Conservation (phyloP, 2,797 vertebrate species). For the Amblyopsis hoosieri region DNA sequence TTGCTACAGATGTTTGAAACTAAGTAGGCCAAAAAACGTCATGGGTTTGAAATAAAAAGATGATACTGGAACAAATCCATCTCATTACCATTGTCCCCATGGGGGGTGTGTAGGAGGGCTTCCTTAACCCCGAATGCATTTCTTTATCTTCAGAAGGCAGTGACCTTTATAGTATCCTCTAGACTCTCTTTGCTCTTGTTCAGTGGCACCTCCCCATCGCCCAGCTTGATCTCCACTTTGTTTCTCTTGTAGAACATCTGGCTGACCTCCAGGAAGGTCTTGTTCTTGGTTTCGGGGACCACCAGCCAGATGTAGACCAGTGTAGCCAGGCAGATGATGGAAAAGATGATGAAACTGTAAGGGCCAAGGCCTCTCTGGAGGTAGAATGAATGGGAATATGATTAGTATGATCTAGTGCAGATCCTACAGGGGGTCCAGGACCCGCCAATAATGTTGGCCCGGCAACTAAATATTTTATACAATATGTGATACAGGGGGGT, state of each 20-base stretch:
- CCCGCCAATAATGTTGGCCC: too few species aligned
- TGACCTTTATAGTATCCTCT: constrained; percentile 53
- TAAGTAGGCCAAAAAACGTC: constrained; percentile 5
- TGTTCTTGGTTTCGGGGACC: constrained; percentile 91
- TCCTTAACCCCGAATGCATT: constrained; percentile 45
- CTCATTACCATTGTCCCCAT: constrained; percentile 12
- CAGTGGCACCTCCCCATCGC: constrained; percentile 57
- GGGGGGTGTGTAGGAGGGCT: constrained; percentile 17
- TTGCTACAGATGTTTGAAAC: constrained; percentile 11
- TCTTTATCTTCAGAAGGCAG: constrained; percentile 60
- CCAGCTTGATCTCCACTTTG: constrained; percentile 74
- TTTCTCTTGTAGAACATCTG: constrained; percentile 88
- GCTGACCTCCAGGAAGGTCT: constrained; percentile 91
- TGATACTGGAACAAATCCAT: constrained; percentile 24
- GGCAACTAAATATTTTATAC: too few species aligned
- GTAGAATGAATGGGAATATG: constrained; percentile 19
- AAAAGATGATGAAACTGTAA: constrained; percentile 90
- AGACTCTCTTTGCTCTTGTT: constrained; percentile 42
- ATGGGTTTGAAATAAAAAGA: constrained; percentile 18
- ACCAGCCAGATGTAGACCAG: constrained; percentile 85
- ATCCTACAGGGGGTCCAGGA: too few species aligned
- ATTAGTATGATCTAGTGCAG: constrained; percentile 7
- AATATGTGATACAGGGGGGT: too few species aligned
- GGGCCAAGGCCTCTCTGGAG: constrained; percentile 82
- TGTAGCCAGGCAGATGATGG: constrained; percentile 81